Evolutionary conservation across 2,113 vertebrate species (phyloP).

Genomic region (Aphyosemion australe): DNA sequence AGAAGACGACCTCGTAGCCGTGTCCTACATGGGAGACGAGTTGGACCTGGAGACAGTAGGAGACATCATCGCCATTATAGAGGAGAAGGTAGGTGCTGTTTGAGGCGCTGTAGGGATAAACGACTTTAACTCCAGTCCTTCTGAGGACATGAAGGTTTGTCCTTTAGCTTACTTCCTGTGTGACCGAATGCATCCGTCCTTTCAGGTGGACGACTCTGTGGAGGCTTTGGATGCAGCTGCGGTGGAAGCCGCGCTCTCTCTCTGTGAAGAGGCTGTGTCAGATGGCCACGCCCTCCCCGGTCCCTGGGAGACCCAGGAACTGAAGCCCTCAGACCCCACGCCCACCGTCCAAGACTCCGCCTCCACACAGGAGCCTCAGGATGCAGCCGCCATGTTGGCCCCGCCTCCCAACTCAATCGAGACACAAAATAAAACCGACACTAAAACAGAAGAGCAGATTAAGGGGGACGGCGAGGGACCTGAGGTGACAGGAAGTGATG

Average conservation of each 20-base stretch:
- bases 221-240: constrained; percentile 95
- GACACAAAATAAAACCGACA: constrained; percentile 34
- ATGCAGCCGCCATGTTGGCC: neutral
- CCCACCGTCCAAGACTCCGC: constrained; percentile 38
- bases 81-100: constrained; percentile 88
- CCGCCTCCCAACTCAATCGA: constrained; percentile 28
- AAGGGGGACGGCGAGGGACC: constrained; percentile 46
- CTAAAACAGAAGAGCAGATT: constrained; percentile 55
- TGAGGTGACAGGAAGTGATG: constrained; percentile 50
- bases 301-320: constrained; percentile 87
- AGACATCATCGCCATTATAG: constrained; percentile 98
- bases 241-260: constrained; percentile 94
- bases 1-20: constrained; percentile 92
- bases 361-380: constrained; percentile 38
- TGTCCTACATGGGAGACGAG: constrained; percentile 94
- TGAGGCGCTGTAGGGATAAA: neutral
- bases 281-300: constrained; percentile 88
- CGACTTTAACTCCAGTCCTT: no score
- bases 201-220: constrained; percentile 92
- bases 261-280: constrained; percentile 93
- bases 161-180: no score
- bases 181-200: constrained; percentile 12
- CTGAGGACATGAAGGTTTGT: no score
- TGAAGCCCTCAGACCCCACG: constrained; percentile 63
- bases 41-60: constrained; percentile 94